Evolutionary conservation across 2,888 invertebrate genomes (phyloP).

Genomic region (Drosophila multiciliata): DNA sequence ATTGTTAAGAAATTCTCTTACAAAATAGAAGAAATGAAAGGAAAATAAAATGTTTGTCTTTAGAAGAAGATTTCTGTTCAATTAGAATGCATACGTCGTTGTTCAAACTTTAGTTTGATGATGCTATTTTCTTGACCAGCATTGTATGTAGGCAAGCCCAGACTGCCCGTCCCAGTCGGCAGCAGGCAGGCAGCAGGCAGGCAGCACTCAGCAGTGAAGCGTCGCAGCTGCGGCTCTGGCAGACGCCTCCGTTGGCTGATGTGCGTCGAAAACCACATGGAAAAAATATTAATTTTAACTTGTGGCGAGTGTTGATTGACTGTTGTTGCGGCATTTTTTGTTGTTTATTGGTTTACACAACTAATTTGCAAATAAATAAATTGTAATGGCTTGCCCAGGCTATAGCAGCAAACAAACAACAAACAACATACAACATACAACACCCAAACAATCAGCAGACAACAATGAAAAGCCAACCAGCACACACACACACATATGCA

Average conservation of each 20-base stretch:
- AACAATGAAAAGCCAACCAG: constrained; percentile 5
- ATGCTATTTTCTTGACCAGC: not conserved
- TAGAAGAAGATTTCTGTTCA: not conserved
- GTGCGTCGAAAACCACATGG: constrained; percentile 54
- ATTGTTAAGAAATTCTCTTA: not conserved
- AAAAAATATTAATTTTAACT: constrained; percentile 50
- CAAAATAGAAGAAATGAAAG: too few relatives aligned
- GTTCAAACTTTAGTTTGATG: not conserved
- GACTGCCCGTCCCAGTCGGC: constrained; percentile 16
- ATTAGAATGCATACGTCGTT: not conserved
- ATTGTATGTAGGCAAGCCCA: constrained; percentile 15
- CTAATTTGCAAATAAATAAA: constrained; percentile 61
- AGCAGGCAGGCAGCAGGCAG: not conserved
- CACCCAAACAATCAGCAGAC: constrained; percentile 15
- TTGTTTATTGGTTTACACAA: constrained; percentile 63
- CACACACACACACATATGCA: constrained; percentile 1
- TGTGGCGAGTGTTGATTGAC: constrained; percentile 44
- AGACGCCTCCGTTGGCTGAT: constrained; percentile 53
- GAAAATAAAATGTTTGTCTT: too few relatives aligned
- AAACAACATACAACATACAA: constrained; percentile 13
- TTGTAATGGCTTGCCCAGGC: constrained; percentile 40
- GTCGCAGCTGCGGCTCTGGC: constrained; percentile 25
- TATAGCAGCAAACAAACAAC: constrained; percentile 23
- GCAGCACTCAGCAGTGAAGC: not conserved
- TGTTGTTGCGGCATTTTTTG: constrained; percentile 35